Evolutionary conservation across 2,113 vertebrate genomes (phyloP).

Genomic region (Chlorodrepanis virens): DNA sequence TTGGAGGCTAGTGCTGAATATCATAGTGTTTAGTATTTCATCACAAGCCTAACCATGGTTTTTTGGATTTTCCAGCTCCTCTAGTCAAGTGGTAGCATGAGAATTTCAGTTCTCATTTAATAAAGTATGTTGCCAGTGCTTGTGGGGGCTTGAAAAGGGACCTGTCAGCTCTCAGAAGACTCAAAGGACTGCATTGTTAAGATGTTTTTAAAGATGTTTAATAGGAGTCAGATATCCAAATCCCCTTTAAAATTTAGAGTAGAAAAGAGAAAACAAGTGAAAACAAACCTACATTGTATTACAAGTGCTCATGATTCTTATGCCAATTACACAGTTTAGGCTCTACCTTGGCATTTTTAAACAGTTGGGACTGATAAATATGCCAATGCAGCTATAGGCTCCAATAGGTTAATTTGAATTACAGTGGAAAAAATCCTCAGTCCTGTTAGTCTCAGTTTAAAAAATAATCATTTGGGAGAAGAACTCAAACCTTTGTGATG

Average conservation of each 20-base stretch:
- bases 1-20: background rate
- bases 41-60: background rate
- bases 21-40: conserved; percentile 5
- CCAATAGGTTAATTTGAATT: background rate
- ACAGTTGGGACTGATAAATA: background rate
- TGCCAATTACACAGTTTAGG: background rate
- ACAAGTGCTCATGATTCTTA: background rate
- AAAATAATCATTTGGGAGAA: background rate
- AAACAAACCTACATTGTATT: background rate
- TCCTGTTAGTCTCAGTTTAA: background rate
- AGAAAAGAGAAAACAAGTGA: conserved; percentile 15
- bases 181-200: background rate
- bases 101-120: conserved; percentile 27
- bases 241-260: conserved; percentile 1
- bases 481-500: background rate
- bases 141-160: background rate
- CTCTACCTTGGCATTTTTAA: background rate
- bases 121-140: background rate
- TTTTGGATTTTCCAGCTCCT: background rate
- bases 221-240: conserved; percentile 8
- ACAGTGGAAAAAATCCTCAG: background rate
- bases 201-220: background rate
- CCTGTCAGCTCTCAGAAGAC: background rate
- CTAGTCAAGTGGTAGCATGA: background rate
- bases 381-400: background rate